Evolutionary conservation across 1,140 invertebrate species (phyloP).

Genomic region (Diuraphis noxia): DNA sequence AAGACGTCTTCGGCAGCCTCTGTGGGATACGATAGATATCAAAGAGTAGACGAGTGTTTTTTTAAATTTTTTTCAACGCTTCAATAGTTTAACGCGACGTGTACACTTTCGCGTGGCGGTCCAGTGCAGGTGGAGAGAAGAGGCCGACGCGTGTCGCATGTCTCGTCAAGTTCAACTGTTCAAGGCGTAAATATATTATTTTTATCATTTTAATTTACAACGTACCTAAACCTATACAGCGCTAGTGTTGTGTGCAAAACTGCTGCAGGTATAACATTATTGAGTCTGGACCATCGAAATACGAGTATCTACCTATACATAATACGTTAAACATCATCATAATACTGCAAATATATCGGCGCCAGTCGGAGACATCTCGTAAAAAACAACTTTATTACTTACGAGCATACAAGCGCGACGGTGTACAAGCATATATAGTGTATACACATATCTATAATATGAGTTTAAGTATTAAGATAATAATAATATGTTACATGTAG

Average conservation of each 20-base stretch:
- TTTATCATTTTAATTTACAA: background rate
- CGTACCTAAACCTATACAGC: background rate
- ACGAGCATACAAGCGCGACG: background rate
- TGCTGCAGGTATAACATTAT: background rate
- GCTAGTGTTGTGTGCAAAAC: background rate
- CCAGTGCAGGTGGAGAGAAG: background rate
- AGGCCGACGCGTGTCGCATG: background rate
- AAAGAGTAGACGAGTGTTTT: background rate
- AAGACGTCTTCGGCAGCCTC: background rate
- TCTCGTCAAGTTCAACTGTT: background rate
- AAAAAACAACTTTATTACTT: conserved; percentile 6
- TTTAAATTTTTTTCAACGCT: background rate
- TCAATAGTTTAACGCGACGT: background rate
- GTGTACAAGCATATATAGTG: background rate
- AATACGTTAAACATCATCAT: background rate
- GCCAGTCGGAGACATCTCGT: background rate
- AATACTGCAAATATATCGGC: background rate
- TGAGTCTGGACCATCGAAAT: background rate
- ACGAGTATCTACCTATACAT: too few relatives aligned
- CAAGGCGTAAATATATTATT: background rate
- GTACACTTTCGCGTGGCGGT: background rate
- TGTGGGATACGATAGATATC: background rate
- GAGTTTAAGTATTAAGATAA: background rate
- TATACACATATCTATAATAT: background rate
- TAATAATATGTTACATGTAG: background rate